Evolutionary conservation across 2,113 vertebrate species (phyloP), one percentile per base, ranked within the genome.

Genomic region (Bubo bubo): DNA sequence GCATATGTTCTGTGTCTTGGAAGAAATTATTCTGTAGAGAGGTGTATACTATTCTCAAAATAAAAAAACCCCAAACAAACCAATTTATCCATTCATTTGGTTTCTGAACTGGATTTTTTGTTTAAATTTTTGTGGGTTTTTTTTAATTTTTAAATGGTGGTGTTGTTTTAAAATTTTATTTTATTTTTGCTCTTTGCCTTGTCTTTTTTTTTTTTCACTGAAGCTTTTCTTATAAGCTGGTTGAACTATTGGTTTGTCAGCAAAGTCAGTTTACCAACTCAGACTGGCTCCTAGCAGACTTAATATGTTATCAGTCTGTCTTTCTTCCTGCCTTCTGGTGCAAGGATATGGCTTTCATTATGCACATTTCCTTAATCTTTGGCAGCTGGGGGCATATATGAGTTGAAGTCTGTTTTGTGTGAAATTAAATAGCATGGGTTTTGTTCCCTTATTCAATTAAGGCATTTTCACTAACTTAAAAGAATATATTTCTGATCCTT

Each of bases 301-400:
- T 71, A 56, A 70, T 95, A 73, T 13, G 3, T 83, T 83, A 90
- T 89, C 83, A 91, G 87, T 94, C 87, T 96, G 74, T 94, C 77
- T 92, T 59, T 95, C 68, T 95, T 95, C 75, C 86, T 96, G 91
- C 83, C 72, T 95, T 84, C 72, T 90, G 83, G 39, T 76, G n/a
- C 56, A 86, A 75, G 79, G 86, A 59, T 93, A 56, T 91, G 79
- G 76, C 76, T 96, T 97, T 88, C 75, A 70, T 96, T 96, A 77
- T 81, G 59, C 67, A 19, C 80, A 19, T 89, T 94, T 96, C 80
- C 79, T 77, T 91, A 55, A 60, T 84, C 91, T 94, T 71, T 91
- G 94, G 59, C 91, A 91, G 79, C 86, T 92, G 60, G 47, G 34
- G 37, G 10, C 75, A 70, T 73, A 52, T 73, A 62, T 58, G 75